These are phyloP conservation scores for Eurosta solidaginis DNA, from an alignment of 1,140 invertebrate species.

Conservation along the genomic window DNA sequence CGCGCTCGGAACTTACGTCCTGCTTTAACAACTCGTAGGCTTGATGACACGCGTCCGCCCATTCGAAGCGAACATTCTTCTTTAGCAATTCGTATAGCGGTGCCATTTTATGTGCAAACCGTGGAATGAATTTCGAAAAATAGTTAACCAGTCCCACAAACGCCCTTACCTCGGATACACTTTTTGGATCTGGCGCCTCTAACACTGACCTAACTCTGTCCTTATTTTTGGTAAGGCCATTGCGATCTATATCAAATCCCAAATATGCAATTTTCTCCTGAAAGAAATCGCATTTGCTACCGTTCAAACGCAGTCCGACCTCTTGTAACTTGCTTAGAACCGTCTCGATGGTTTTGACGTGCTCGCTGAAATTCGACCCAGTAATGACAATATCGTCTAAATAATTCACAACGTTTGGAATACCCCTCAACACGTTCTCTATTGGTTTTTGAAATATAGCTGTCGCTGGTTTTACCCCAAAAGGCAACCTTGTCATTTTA, in stretches of 20 bases:
- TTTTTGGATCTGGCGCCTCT: constrained; percentile 36
- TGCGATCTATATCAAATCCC: too few relatives aligned
- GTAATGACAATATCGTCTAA: too few relatives aligned
- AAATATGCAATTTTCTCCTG: constrained; percentile 48
- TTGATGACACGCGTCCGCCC: constrained; percentile 35
- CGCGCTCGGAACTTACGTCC: constrained; percentile 24
- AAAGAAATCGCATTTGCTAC: too few relatives aligned
- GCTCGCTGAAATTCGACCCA: constrained; percentile 30
- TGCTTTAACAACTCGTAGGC: constrained; percentile 4
- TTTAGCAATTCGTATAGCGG: constrained; percentile 49
- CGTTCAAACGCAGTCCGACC: constrained; percentile 41
- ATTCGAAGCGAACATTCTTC: constrained; percentile 39
- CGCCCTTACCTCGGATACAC: constrained; percentile 42
- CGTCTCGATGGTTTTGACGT: not conserved
- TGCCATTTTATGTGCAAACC: constrained; percentile 43
- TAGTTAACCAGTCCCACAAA: constrained; percentile 49
- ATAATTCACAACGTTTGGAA: constrained; percentile 38
- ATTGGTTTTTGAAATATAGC: constrained; percentile 52
- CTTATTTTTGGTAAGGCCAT: constrained; percentile 40
- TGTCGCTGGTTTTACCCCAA: too few relatives aligned
- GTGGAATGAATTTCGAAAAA: constrained; percentile 52
- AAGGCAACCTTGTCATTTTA: too few relatives aligned
- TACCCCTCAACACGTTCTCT: constrained; percentile 42
- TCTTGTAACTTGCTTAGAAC: constrained; percentile 12
- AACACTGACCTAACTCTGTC: constrained; percentile 40